These are phyloP conservation scores for Spatulosminthurus flaviceps DNA, from an alignment of 2,888 invertebrate species.

Conservation along the genomic window DNA sequence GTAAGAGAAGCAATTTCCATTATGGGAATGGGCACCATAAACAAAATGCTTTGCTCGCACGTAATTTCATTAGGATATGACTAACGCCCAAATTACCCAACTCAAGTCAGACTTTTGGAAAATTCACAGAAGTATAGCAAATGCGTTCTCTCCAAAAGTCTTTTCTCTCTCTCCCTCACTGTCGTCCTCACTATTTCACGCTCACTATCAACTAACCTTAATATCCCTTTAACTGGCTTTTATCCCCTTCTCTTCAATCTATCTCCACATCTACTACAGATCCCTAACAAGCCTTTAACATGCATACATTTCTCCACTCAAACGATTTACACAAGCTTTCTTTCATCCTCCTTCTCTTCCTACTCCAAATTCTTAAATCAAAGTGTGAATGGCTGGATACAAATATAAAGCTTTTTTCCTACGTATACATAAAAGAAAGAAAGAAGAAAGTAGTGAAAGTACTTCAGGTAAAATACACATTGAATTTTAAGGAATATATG, in stretches of 20 bases:
- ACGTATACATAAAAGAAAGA: neutral
- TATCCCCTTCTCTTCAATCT: constrained; percentile 6
- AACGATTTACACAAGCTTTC: neutral
- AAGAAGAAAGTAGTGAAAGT: neutral
- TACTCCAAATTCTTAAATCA: neutral
- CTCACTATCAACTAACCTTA: constrained; percentile 2
- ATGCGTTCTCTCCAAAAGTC: neutral
- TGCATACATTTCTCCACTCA: constrained; percentile 8
- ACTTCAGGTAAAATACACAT: constrained; percentile 14
- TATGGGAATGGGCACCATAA: constrained; percentile 54
- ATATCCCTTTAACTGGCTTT: constrained; percentile 22
- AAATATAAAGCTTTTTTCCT: neutral
- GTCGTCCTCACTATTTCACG: neutral
- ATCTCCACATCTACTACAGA: neutral
- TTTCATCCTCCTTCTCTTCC: neutral
- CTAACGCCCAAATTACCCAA: constrained; percentile 52
- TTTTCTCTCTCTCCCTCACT: neutral
- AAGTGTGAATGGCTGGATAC: neutral
- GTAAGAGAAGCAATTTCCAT: constrained; percentile 51
- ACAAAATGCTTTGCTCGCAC: constrained; percentile 53
- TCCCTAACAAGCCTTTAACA: neutral
- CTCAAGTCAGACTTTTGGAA: constrained; percentile 51
- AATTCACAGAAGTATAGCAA: constrained; percentile 28
- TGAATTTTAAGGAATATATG: constrained; percentile 20
- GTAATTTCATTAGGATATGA: constrained; percentile 58